A percentile compares a stretch with the other conserved stretches of the same genome.
Conservation (phyloP, 2,888 invertebrate genomes). For the Polyommatus iphigenia region DNA sequence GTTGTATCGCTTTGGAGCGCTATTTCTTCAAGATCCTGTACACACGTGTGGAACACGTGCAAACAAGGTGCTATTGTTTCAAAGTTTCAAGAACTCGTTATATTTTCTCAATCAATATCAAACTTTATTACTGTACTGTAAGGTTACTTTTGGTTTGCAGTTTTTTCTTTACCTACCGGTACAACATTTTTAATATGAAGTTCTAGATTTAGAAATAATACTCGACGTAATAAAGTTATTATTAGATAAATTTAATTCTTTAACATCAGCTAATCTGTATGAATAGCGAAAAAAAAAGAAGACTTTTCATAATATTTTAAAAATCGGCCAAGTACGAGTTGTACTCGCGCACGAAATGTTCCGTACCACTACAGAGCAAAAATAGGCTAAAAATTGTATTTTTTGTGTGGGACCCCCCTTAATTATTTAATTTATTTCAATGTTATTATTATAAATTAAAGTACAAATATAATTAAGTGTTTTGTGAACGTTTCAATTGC, state of each 20-base stretch:
- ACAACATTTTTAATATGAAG: slow-evolving; percentile 18
- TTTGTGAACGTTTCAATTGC: too few relatives aligned
- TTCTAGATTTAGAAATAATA: background rate
- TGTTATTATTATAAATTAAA: too few relatives aligned
- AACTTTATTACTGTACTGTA: slow-evolving; percentile 22
- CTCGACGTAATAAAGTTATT: background rate
- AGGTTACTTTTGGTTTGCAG: slow-evolving; percentile 11
- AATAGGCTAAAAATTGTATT: too few relatives aligned
- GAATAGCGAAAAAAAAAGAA: background rate
- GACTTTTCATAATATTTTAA: too few relatives aligned
- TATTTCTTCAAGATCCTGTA: slow-evolving; percentile 33
- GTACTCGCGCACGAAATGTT: too few relatives aligned
- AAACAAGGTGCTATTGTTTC: slow-evolving; percentile 59
- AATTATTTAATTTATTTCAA: too few relatives aligned
- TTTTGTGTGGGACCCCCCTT: too few relatives aligned
- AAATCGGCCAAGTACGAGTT: too few relatives aligned
- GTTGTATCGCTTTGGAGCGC: slow-evolving; percentile 10
- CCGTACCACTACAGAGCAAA: too few relatives aligned
- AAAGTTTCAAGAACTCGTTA: slow-evolving; percentile 37
- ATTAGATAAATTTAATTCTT: background rate
- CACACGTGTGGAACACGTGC: slow-evolving; percentile 62
- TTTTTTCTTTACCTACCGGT: slow-evolving; percentile 33
- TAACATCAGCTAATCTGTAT: background rate
- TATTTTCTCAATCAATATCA: slow-evolving; percentile 33
- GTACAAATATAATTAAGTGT: too few relatives aligned